Conservation (phyloP, 2,888 invertebrate genomes). For the Drosophila borborema region DNA sequence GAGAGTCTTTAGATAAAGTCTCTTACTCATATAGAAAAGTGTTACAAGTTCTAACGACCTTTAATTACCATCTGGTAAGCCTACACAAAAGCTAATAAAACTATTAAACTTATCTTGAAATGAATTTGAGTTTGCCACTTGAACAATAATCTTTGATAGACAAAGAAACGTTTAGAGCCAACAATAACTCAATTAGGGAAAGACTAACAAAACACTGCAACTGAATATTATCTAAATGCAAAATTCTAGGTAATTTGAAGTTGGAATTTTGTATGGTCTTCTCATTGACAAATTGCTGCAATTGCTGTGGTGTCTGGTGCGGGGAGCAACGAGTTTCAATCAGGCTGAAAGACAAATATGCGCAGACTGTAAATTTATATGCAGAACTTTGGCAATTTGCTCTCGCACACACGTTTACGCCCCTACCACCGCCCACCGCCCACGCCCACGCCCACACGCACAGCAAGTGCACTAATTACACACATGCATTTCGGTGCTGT, state of each 20-base stretch:
- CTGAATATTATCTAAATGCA: constrained; percentile 1
- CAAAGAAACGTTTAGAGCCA: background rate
- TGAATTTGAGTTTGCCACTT: background rate
- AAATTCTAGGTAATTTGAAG: constrained; percentile 21
- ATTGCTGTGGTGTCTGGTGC: constrained; percentile 7
- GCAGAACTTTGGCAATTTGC: constrained; percentile 67
- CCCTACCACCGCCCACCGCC: background rate
- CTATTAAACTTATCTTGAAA: background rate
- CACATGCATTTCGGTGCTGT: constrained; percentile 45
- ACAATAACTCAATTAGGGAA: background rate
- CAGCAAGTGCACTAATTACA: constrained; percentile 60
- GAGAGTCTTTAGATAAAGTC: no score
- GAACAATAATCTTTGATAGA: background rate
- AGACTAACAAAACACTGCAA: background rate
- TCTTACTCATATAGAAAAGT: no score
- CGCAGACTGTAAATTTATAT: constrained; percentile 64
- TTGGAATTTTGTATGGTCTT: constrained; percentile 8
- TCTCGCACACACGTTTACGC: constrained; percentile 15
- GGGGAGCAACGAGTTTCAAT: constrained; percentile 30
- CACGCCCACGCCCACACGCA: background rate
- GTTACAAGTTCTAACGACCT: background rate
- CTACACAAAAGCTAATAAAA: background rate
- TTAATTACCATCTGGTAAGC: background rate
- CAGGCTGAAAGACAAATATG: constrained; percentile 69
- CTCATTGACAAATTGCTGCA: constrained; percentile 42